These are phyloP conservation scores for Todiramphus chloris DNA, from an alignment of 2,113 vertebrate genomes.

Conservation along the genomic window DNA sequence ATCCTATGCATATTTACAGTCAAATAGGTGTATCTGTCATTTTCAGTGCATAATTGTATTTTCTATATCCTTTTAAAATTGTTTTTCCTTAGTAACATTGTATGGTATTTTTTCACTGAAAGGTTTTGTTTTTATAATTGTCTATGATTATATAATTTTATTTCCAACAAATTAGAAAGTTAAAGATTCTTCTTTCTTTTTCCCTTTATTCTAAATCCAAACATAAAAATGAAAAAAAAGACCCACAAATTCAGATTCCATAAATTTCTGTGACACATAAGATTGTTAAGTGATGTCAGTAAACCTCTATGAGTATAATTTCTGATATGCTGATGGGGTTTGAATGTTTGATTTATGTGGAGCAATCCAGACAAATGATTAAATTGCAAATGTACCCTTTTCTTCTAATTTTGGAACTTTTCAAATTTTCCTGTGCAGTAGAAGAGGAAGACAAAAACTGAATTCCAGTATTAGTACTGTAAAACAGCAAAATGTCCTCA, in stretches of 20 bases:
- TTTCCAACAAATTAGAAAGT: not conserved
- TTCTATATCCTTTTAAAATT: not conserved
- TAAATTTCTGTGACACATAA: not conserved
- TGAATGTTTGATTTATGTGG: conserved; percentile 27
- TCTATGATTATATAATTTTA: not conserved
- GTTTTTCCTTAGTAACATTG: not conserved
- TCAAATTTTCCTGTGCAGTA: not conserved
- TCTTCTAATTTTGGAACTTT: conserved; percentile 20
- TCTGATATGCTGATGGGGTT: not conserved
- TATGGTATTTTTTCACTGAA: not conserved
- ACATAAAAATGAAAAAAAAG: not conserved
- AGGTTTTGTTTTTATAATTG: not conserved
- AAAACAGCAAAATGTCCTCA: not conserved
- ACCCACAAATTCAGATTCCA: not conserved
- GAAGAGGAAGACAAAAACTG: not conserved
- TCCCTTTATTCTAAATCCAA: not conserved
- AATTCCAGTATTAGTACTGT: not conserved
- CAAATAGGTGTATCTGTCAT: not conserved
- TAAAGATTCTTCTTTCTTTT: not conserved
- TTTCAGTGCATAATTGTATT: not conserved
- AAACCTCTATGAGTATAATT: not conserved
- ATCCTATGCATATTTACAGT: not conserved
- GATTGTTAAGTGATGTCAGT: not conserved
- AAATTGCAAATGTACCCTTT: conserved; percentile 60
- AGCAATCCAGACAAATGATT: conserved; percentile 24